phyloP scores from a whole-genome alignment of 92 coral and sea anemone species.

The Paragorgia papillata region DNA sequence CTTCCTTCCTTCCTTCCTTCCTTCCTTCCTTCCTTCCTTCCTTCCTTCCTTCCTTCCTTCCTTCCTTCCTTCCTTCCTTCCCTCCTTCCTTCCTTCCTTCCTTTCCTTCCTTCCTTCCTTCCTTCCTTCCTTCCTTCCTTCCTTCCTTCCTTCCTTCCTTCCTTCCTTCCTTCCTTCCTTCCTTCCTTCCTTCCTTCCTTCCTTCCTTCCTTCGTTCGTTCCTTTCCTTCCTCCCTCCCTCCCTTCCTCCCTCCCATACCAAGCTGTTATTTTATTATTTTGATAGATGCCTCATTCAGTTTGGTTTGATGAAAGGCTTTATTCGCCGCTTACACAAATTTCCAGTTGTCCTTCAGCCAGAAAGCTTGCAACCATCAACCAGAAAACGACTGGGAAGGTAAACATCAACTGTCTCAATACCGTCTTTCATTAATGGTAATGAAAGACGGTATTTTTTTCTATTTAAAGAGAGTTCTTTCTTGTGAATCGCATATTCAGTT shows the following conservation, averaged over 20 bases:
- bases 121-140: background rate
- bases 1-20: no score
- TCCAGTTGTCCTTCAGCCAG: conserved; percentile 71
- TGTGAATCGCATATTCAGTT: no score
- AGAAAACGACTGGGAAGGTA: conserved; percentile 32
- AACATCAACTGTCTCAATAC: background rate
- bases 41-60: background rate
- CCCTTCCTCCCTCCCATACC: no score
- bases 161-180: no score
- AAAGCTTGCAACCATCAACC: conserved; percentile 22
- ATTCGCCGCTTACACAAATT: conserved; percentile 97
- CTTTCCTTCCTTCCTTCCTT: background rate
- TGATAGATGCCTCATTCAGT: conserved; percentile 89
- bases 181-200: background rate
- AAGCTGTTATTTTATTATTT: no score
- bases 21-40: background rate
- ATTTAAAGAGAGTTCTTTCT: background rate
- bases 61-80: no score
- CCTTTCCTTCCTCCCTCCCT: no score
- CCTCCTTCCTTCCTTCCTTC: no score
- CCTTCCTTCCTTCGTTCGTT: background rate
- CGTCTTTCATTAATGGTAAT: background rate
- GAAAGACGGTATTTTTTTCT: background rate
- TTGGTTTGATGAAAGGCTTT: conserved; percentile 91
- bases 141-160: no score